Conservation (phyloP, 2,888 invertebrate species). For the Dryomyza anilis region DNA sequence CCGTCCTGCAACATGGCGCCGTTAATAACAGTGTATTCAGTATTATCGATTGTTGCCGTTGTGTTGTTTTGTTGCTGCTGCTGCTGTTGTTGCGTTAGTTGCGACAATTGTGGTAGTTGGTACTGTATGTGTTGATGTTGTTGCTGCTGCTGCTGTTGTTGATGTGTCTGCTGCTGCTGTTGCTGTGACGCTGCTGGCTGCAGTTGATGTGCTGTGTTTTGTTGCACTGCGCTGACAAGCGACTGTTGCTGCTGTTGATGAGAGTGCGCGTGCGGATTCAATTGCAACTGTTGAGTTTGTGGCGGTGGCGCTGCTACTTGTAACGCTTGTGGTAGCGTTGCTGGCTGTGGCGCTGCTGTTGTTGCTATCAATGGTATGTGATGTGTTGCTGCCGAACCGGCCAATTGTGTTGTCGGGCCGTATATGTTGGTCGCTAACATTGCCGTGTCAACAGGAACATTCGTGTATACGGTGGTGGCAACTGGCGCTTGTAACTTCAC, state of each 20-base stretch:
- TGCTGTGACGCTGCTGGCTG: slow-evolving; percentile 36
- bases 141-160: slow-evolving; percentile 37
- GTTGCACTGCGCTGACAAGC: slow-evolving; percentile 35
- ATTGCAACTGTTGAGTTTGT: slow-evolving; percentile 38
- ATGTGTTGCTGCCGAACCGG: slow-evolving; percentile 53
- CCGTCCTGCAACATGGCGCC: slow-evolving; percentile 56
- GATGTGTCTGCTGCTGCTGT: slow-evolving; percentile 41
- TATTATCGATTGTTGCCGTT: slow-evolving; percentile 47
- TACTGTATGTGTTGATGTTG: slow-evolving; percentile 32
- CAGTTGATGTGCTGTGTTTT: slow-evolving; percentile 9
- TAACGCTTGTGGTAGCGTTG: slow-evolving; percentile 42
- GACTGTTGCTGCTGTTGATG: slow-evolving; percentile 52
- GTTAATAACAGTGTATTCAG: slow-evolving; percentile 57
- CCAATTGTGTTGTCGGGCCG: slow-evolving; percentile 55
- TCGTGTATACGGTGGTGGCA: slow-evolving; percentile 70
- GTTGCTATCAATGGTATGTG: slow-evolving; percentile 56
- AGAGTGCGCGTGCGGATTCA: slow-evolving; percentile 46
- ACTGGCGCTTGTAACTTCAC: slow-evolving; percentile 71
- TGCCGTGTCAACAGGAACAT: slow-evolving; percentile 70
- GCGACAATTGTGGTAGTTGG: slow-evolving; percentile 35
- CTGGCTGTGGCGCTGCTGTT: slow-evolving; percentile 44
- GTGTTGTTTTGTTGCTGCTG: slow-evolving; percentile 31
- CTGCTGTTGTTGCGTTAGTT: slow-evolving; percentile 30
- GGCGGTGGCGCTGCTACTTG: slow-evolving; percentile 42
- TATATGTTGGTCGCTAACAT: slow-evolving; percentile 61